Evolutionary conservation across 2,888 invertebrate species (phyloP), one percentile per base, ranked within the genome.

Genomic region (Apocheima hispidaria): DNA sequence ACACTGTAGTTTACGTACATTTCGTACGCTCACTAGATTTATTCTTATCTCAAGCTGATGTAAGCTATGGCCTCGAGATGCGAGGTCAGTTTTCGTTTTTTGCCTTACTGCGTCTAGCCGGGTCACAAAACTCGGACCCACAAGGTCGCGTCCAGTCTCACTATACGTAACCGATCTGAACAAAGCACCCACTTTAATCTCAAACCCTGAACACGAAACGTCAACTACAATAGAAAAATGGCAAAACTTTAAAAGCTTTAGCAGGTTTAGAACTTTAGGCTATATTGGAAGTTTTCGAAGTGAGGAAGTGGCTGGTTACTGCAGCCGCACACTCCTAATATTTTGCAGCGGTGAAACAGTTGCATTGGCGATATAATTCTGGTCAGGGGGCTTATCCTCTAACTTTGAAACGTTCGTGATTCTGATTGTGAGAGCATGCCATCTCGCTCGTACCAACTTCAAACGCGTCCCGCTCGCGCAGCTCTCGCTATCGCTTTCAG

Each of bases 221-320:
- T 62, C 73, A 68, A 65, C 70, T 56, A 70, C 63, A 70, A 69
- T 68, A 69, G 74, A 79, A 72, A 70, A 68, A 70, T 70, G 68
- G 65, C 65, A 51, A 70, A 74, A 74, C 65, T 79, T 77, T 76
- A 74, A 77, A 81, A 81, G 74, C 75, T 74, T 72, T 72, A 70
- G 71, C 71, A 65, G 69, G 69, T 68, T 73, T 70, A 70, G 74
- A 69, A 69, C 78, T 76, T 72, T 71, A 66, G 65, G 73, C 72
- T 70, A 75, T 74, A 73, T 72, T 73, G 71, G 66, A 69, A 58
- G 74, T 74, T 73, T 72, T 73, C 70, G 66, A 69, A 58, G 74
- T 14, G 35, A 49, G 14, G 36, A 36, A 50, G 21, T 14, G 16
- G 36, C 23, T 16, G 36, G 23, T 46, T 51, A 38, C 26, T 18